Evolutionary conservation across 2,797 vertebrate genomes (phyloP).

Genomic region (Catharus ustulatus): DNA sequence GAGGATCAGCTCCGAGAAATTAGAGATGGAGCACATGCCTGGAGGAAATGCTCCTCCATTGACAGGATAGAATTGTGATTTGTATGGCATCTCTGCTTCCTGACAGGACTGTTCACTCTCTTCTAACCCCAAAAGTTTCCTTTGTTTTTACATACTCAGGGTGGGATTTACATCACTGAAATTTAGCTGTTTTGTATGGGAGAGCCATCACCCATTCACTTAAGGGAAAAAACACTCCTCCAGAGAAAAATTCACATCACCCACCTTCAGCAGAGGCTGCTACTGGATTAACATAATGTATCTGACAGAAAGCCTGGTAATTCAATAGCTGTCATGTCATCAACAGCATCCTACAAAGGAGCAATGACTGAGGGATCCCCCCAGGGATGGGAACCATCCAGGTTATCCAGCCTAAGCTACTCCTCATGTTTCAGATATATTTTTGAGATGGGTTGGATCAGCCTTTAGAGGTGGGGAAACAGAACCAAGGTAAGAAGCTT

Average conservation of each 20-base stretch:
- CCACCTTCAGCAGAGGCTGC: neutral
- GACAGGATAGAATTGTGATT: neutral
- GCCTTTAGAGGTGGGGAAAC: neutral
- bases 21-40: neutral
- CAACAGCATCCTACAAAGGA: neutral
- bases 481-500: neutral
- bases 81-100: neutral
- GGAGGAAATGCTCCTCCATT: neutral
- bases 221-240: neutral
- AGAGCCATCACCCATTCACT: neutral
- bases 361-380: neutral
- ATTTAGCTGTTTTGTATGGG: neutral
- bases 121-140: neutral
- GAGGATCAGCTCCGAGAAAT: neutral
- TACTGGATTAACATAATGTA: neutral
- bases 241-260: neutral
- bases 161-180: neutral
- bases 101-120: neutral
- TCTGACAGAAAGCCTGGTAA: neutral
- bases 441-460: neutral
- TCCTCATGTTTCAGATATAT: neutral
- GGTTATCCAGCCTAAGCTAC: neutral
- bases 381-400: rapidly evolving
- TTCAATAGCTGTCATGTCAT: neutral
- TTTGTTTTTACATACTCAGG: neutral